Evolutionary conservation across 2,888 invertebrate genomes (phyloP), one percentile per base, ranked within the genome.

Genomic region (Drosophila limbata): DNA sequence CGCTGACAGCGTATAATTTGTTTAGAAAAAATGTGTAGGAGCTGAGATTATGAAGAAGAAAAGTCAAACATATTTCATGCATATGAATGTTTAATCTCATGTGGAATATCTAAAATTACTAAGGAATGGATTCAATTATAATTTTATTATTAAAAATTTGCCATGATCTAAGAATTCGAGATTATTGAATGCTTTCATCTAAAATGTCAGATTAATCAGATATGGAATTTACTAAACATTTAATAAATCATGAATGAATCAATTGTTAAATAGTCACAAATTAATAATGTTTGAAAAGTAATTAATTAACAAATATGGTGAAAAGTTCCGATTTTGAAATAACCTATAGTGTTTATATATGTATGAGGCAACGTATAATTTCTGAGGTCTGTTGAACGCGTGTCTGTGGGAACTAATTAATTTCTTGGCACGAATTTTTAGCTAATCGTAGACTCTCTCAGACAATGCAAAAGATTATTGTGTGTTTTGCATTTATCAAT

Each of bases 361-460:
- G 2, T 8, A 28, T 25, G 1, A 5, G 5, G 5, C 28, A 28
- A 28, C 28, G 28, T 28, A 28, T 33, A 25, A 59, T 40, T 44
- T 60, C 10, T 59, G 21, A 15, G 52, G 9, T 39, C 25, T 28
- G n/a, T 6, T 17, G 28, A 44, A 45, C 39, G 39, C 44, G 47
- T 55, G 39, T 73, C 53, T 33, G 35, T 10, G 53, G 25, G 35
- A 19, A 57, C 17, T 79, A 81, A 85, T 85, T 85, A 77, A 83
- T 81, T 83, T 68, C 48, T 72, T 75, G 75, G 73, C 75, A 63
- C 72, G 71, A 53, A 60, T 65, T 25, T 62, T 50, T 40, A 25
- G 11, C 21, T 37, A 57, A 61, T 66, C 50, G 52, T 11, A 52
- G n/a, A 28, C 35, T 19, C 35, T 19, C 33, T 19, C 13, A 21